Percentiles rank a stretch among this genome's conserved stretches.
phyloP scores from a whole-genome alignment of 2,797 vertebrate species.

The Halcyon smyrnensis region DNA sequence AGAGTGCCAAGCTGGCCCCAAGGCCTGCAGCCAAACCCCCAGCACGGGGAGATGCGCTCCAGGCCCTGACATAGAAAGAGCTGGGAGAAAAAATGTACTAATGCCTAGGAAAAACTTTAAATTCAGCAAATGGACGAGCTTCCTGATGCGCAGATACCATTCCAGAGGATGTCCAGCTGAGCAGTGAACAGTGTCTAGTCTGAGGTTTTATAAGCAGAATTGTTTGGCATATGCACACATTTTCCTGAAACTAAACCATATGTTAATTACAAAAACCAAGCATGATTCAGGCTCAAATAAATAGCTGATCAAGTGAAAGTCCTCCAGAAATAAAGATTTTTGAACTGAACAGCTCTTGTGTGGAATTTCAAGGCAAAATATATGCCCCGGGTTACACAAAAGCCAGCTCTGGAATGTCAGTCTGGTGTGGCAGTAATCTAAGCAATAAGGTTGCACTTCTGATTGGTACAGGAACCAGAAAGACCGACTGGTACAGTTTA shows the following conservation, averaged over 20 bases:
- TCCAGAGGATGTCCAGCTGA: not conserved
- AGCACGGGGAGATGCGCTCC: no score
- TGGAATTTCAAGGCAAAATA: not conserved
- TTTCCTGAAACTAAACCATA: not conserved
- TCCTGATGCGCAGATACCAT: not conserved
- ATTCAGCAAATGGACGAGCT: not conserved
- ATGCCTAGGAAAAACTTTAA: not conserved
- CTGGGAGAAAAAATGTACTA: not conserved
- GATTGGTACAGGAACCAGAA: not conserved
- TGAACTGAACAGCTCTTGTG: not conserved
- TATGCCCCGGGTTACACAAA: not conserved
- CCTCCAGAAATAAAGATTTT: not conserved
- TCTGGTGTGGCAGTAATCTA: no score
- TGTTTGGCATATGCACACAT: not conserved
- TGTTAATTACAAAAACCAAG: not conserved
- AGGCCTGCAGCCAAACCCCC: no score
- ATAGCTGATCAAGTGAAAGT: not conserved
- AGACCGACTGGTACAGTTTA: not conserved
- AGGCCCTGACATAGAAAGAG: no score
- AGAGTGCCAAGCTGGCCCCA: no score
- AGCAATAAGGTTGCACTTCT: not conserved
- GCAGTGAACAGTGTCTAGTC: not conserved
- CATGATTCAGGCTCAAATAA: not conserved
- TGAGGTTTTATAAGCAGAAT: not conserved
- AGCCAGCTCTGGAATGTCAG: not conserved